Evolutionary conservation across 2,113 vertebrate genomes (phyloP), one percentile per base, ranked within the genome.

Genomic region (Hypocryptadius cinnamomeus): DNA sequence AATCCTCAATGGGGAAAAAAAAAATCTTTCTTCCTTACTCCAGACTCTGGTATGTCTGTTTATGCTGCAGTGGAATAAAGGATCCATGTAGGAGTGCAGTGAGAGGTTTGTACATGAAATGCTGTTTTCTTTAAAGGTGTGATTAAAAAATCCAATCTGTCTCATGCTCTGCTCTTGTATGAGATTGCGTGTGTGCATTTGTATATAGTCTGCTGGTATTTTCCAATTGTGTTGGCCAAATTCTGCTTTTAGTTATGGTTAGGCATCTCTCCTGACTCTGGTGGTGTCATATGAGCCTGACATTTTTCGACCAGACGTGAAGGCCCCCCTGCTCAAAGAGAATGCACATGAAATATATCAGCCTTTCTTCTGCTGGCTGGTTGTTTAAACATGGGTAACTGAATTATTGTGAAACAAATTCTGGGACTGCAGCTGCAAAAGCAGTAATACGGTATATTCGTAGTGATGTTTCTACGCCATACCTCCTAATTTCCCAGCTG

Each of bases 381-480:
- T 96, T 96, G 85, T 95, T 96, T 96, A 94, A 95, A 96, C 91
- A 89, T 56, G 91, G 91, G 91, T 94, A 96, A 96, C 95, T 93
- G 93, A 94, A 94, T 95, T 94, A 96, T 94, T 95, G 95, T 95
- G 96, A 95, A 96, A 92, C 94, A 96, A 93, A 91, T 96, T 96
- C 90, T 95, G 65, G 35, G 90, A 9, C 87, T 94, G 94, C 93
- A 95, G 96, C 96, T 95, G 96, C 92, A 96, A 87, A 96, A 96
- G 95, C 95, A 96, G 87, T 92, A 93, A 93, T 57, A 83, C 10
- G 50, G 94, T 85, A 90, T 94, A 91, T 78, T 92, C 30, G 4
- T 68, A 81, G 92, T 66, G 92, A 93, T 93, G 92, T 84, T 94
- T 94, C 94, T 96, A 48, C 3, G 5, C 90, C 69, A 21, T 95